These are phyloP conservation scores for Gasterosteus aculeatus DNA, from an alignment of 2,113 vertebrate genomes.

Conservation along the genomic window DNA sequence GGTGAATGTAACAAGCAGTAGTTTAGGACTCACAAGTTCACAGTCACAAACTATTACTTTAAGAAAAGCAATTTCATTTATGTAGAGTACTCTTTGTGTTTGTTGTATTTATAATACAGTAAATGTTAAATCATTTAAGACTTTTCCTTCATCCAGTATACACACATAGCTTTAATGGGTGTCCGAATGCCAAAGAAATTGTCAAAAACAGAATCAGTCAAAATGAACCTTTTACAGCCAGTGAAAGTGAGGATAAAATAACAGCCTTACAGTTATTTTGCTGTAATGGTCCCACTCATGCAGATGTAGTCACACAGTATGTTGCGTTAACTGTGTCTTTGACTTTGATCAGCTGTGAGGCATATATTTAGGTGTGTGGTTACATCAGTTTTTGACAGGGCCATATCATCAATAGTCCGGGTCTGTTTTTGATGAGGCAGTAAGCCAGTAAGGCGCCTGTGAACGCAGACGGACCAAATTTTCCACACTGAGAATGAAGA, in stretches of 20 bases:
- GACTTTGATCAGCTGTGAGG: conserved; percentile 58
- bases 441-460: conserved; percentile 44
- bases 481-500: conserved; percentile 28
- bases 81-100: background rate
- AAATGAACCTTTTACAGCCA: background rate
- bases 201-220: conserved; percentile 14
- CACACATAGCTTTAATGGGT: background rate
- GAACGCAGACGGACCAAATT: conserved; percentile 38
- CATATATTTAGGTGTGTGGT: conserved; percentile 43
- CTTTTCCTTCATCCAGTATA: background rate
- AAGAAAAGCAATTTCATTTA: background rate
- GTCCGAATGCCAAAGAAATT: background rate
- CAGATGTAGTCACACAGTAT: conserved; percentile 3
- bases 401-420: conserved; percentile 35
- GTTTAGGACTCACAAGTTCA: background rate
- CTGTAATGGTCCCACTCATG: background rate
- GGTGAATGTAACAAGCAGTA: background rate
- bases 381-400: conserved; percentile 46
- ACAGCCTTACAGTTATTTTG: background rate
- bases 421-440: conserved; percentile 50
- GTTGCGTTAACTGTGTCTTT: conserved; percentile 10
- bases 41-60: background rate
- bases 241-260: conserved; percentile 11
- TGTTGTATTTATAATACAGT: background rate
- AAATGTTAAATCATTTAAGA: background rate